phyloP scores from a whole-genome alignment of 1,140 invertebrate genomes.

The Branchinecta lindahli region DNA sequence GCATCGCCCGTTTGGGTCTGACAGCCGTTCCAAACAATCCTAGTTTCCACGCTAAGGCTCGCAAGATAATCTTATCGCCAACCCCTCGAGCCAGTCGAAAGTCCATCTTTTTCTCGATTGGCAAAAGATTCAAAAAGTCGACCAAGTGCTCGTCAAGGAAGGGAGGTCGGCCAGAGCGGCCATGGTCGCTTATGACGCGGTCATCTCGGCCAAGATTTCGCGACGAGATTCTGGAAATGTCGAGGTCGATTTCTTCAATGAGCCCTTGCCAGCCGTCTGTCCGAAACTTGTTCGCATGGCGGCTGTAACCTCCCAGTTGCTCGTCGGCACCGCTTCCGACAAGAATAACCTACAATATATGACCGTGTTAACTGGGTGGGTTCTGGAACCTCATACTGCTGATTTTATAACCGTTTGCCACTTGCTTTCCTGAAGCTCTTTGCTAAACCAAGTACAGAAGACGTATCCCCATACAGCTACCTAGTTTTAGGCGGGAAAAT shows the following conservation, averaged over 20 bases:
- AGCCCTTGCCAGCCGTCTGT: constrained; percentile 46
- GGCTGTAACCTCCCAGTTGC: constrained; percentile 81
- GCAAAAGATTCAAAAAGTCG: constrained; percentile 47
- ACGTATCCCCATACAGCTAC: too few species aligned
- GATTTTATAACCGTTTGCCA: too few species aligned
- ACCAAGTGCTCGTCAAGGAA: constrained; percentile 85
- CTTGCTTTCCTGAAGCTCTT: too few species aligned
- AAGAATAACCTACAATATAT: constrained; percentile 48
- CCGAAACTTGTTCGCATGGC: constrained; percentile 57
- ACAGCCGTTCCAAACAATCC: constrained; percentile 47
- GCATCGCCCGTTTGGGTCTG: constrained; percentile 79
- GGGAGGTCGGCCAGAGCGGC: constrained; percentile 64
- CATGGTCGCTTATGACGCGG: constrained; percentile 60
- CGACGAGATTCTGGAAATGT: constrained; percentile 68
- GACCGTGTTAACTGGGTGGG: too few species aligned
- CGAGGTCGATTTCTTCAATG: constrained; percentile 48
- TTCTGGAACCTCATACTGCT: too few species aligned
- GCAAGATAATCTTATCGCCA: constrained; percentile 84
- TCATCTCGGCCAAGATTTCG: constrained; percentile 91
- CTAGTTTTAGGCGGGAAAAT: too few species aligned
- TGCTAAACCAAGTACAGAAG: too few species aligned
- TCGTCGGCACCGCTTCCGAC: constrained; percentile 93
- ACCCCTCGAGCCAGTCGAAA: constrained; percentile 44
- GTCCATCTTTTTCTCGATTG: constrained; percentile 56
- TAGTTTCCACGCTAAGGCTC: constrained; percentile 55